Percentiles rank a stretch among this genome's conserved stretches.
Evolutionary conservation across 53 echinoderm and acorn worm species (phyloP).

Genomic region (Paracentrotus lividus): DNA sequence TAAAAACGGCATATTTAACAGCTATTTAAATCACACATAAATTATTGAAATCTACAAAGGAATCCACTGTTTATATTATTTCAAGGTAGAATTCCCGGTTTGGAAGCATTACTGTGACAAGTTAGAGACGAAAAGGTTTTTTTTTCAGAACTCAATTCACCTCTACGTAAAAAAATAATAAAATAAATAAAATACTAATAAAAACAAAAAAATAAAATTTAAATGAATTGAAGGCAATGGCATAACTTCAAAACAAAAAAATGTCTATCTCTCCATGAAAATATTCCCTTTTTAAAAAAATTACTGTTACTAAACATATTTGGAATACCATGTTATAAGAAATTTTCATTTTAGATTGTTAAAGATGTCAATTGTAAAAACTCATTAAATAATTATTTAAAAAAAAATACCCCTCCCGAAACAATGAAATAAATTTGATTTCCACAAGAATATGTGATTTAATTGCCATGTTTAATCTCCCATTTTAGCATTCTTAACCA

Average conservation of each 20-base stretch:
- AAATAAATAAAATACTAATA: background rate
- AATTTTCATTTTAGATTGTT: too few relatives aligned
- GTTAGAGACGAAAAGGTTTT: background rate
- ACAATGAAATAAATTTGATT: background rate
- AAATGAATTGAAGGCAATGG: background rate
- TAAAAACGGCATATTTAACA: background rate
- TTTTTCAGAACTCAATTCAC: background rate
- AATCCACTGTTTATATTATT: slow-evolving; percentile 18
- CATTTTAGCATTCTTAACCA: too few relatives aligned
- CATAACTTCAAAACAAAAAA: too few relatives aligned
- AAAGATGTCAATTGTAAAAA: background rate
- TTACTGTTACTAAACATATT: too few relatives aligned
- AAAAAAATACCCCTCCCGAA: too few relatives aligned
- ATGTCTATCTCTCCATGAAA: too few relatives aligned
- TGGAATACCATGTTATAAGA: too few relatives aligned
- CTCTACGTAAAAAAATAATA: background rate
- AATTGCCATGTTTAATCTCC: too few relatives aligned
- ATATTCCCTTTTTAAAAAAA: too few relatives aligned
- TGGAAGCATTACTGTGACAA: slow-evolving; percentile 30
- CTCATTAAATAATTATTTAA: background rate
- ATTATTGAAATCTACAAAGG: slow-evolving; percentile 11
- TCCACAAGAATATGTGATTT: too few relatives aligned
- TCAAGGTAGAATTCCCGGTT: slow-evolving; percentile 34
- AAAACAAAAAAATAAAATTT: too few relatives aligned
- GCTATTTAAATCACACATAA: background rate